Evolutionary conservation across 1,140 invertebrate species (phyloP).

Genomic region (Ceratina australensis): DNA sequence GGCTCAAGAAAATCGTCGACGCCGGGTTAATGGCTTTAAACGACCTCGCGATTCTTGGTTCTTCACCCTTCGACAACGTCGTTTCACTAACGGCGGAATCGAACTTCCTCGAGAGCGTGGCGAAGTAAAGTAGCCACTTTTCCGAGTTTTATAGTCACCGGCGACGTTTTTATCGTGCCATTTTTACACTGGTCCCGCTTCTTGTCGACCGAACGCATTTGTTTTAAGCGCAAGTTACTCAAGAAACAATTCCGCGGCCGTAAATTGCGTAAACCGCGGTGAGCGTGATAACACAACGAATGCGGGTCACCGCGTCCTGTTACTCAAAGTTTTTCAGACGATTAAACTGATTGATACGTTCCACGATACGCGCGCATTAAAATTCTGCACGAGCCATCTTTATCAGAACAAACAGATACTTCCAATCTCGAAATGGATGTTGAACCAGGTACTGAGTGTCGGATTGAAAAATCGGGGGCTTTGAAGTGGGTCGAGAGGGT

Average conservation of each 20-base stretch:
- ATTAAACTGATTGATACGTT: too few species aligned
- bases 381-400: background rate
- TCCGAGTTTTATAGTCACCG: background rate
- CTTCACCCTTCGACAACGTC: background rate
- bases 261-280: too few species aligned
- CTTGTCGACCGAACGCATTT: too few species aligned
- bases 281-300: too few species aligned
- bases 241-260: too few species aligned
- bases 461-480: slow-evolving; percentile 3
- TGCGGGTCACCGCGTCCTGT: too few species aligned
- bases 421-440: slow-evolving; percentile 18
- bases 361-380: too few species aligned
- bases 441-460: background rate
- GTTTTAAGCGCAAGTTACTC: too few species aligned
- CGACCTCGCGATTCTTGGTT: background rate
- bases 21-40: slow-evolving; percentile 25
- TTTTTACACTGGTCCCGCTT: too few species aligned
- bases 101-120: background rate
- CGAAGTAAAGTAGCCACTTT: slow-evolving; percentile 1
- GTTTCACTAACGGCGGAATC: background rate
- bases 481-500: background rate
- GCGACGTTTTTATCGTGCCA: too few species aligned
- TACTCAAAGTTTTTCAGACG: too few species aligned
- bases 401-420: background rate
- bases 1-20: background rate